phyloP scores from a whole-genome alignment of 1,140 invertebrate species.

The Drosophila busckii region DNA sequence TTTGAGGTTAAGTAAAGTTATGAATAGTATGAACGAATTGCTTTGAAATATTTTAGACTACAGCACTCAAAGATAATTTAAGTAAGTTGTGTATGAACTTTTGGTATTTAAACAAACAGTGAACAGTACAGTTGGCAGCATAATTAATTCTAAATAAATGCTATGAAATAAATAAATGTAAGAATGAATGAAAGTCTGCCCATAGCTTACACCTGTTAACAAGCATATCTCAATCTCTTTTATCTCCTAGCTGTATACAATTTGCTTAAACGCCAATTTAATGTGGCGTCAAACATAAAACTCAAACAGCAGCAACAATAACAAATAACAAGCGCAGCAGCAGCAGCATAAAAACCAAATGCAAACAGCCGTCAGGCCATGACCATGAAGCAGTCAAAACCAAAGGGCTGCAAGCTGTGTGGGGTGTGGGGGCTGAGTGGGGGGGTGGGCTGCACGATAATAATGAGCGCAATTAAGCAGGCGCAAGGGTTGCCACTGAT shows the following conservation, averaged over 20 bases:
- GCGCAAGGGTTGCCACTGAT: neutral
- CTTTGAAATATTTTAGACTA: no score
- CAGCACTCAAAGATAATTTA: no score
- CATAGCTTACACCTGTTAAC: no score
- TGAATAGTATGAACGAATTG: no score
- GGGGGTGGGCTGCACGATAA: constrained; percentile 34
- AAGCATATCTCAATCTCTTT: neutral
- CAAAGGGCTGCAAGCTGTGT: neutral
- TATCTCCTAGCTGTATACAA: constrained; percentile 2
- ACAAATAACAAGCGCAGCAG: constrained; percentile 14
- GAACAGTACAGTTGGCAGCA: no score
- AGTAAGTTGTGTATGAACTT: no score
- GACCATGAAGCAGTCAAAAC: constrained; percentile 10
- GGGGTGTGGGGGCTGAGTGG: constrained; percentile 1
- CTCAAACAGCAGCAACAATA: constrained; percentile 35
- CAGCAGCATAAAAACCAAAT: constrained; percentile 65
- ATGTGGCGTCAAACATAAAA: constrained; percentile 63
- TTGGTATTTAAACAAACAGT: no score
- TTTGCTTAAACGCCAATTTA: constrained; percentile 65
- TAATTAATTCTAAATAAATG: no score
- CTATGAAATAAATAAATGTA: no score
- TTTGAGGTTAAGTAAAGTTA: no score
- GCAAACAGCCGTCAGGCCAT: constrained; percentile 48
- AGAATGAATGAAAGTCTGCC: no score
- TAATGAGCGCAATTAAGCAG: constrained; percentile 69